Evolutionary conservation across 2,113 vertebrate genomes (phyloP).

Genomic region (Myotis lucifugus): DNA sequence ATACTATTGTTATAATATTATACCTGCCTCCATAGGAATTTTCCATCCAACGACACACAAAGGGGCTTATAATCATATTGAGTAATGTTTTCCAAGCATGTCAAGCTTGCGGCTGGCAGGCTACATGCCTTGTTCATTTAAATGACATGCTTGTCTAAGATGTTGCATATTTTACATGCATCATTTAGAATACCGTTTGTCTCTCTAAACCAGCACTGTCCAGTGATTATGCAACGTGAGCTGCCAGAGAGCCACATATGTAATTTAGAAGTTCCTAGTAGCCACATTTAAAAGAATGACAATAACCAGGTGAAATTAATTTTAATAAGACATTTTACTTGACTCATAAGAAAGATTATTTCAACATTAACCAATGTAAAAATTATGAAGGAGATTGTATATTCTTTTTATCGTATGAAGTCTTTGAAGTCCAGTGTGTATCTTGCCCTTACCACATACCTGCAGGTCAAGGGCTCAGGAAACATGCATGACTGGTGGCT

Average conservation of each 20-base stretch:
- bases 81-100: not conserved
- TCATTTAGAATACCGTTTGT: not conserved
- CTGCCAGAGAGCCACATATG: not conserved
- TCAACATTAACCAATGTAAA: not conserved
- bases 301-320: not conserved
- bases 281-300: not conserved
- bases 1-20: not conserved
- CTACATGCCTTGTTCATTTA: too few relatives aligned
- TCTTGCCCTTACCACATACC: not conserved
- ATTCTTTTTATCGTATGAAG: not conserved
- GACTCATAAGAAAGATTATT: not conserved
- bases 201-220: not conserved
- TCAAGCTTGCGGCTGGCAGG: too few relatives aligned
- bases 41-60: not conserved
- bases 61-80: not conserved
- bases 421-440: not conserved
- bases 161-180: not conserved
- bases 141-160: not conserved
- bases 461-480: not conserved
- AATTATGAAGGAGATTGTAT: not conserved
- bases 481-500: not conserved
- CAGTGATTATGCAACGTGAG: not conserved
- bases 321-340: slow-evolving; percentile 29
- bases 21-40: not conserved
- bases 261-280: not conserved